Conservation (phyloP, 2,113 vertebrate species). For the Siphamia tubifer region DNA sequence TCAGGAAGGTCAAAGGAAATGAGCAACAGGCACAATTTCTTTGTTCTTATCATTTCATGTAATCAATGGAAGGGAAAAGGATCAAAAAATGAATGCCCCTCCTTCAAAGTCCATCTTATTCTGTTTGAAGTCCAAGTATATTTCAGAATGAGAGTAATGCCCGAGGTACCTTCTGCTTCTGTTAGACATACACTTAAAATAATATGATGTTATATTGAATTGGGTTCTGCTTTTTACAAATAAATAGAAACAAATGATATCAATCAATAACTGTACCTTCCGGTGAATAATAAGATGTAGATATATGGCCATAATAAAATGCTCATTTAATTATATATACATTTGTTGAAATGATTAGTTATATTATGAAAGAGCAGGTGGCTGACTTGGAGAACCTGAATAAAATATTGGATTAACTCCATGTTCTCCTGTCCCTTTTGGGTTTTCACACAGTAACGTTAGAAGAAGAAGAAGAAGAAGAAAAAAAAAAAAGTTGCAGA, state of each 20-base stretch:
- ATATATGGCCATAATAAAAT: too few relatives aligned
- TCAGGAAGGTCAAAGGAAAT: conserved; percentile 42
- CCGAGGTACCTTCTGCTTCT: not conserved
- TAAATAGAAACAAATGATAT: not conserved
- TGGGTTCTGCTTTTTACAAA: too few relatives aligned
- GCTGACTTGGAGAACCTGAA: too few relatives aligned
- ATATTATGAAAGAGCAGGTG: too few relatives aligned
- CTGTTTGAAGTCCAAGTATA: conserved; percentile 61
- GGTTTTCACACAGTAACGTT: not conserved
- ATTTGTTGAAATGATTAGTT: too few relatives aligned
- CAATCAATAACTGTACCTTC: too few relatives aligned
- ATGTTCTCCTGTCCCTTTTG: not conserved
- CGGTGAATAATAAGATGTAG: too few relatives aligned
- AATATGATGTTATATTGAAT: not conserved
- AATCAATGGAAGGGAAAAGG: conserved; percentile 49
- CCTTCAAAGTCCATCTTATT: conserved; percentile 63
- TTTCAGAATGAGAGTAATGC: conserved; percentile 39
- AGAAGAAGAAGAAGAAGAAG: too few relatives aligned
- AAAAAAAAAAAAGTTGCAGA: not conserved
- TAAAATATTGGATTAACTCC: not conserved
- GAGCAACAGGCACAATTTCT: conserved; percentile 41
- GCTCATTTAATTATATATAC: too few relatives aligned
- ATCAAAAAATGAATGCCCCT: not conserved
- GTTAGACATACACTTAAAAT: not conserved
- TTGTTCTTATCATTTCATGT: conserved; percentile 39